phyloP scores from a whole-genome alignment of 2,797 vertebrate species.

The Leptoclinus maculatus region DNA sequence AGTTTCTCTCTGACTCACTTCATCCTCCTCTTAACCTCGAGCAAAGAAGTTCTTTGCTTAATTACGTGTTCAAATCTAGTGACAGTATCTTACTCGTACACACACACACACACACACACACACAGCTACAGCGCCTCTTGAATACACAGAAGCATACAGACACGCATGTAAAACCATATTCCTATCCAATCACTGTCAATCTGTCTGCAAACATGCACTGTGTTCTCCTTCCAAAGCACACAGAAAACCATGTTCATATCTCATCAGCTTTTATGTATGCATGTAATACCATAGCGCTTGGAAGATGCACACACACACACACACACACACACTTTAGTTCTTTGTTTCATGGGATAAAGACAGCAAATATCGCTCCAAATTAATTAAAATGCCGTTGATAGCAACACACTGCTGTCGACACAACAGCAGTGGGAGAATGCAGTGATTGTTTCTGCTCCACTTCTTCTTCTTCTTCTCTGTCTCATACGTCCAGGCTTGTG shows the following conservation, averaged over 20 bases:
- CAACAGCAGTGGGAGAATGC: not conserved
- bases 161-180: not conserved
- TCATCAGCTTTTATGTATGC: not conserved
- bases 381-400: constrained; percentile 2
- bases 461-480: not conserved
- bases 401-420: not conserved
- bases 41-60: constrained; percentile 15
- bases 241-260: not conserved
- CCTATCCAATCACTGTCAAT: not conserved
- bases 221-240: constrained; percentile 2
- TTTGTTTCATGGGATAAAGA: constrained; percentile 3
- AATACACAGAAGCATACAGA: constrained; percentile 13
- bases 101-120: not conserved
- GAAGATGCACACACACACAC: not conserved
- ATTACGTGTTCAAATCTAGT: constrained; percentile 9
- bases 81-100: not conserved
- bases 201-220: constrained; percentile 5
- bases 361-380: constrained; percentile 3
- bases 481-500: not conserved
- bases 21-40: constrained; percentile 14
- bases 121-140: not conserved
- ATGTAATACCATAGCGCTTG: not conserved
- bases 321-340: not conserved
- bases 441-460: not conserved
- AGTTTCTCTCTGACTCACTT: constrained; percentile 18